Percentiles rank a stretch among this genome's conserved stretches.
Conservation (phyloP, 2,888 invertebrate species). For the Thumatha senex region DNA sequence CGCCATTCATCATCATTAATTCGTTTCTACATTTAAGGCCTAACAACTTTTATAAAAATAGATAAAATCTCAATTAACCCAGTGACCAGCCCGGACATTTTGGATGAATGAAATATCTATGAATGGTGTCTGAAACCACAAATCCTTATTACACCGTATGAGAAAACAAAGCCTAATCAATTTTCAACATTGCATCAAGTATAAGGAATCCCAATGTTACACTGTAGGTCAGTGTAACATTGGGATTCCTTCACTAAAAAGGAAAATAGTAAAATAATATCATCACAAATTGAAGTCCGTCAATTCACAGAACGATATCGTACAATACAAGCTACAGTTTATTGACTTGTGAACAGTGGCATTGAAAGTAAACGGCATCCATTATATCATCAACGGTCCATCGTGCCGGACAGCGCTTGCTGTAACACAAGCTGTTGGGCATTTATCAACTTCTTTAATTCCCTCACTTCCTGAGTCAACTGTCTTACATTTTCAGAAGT, state of each 20-base stretch:
- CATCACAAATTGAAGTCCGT: constrained; percentile 66
- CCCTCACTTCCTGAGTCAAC: constrained; percentile 87
- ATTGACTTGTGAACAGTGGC: constrained; percentile 77
- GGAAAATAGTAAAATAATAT: constrained; percentile 45
- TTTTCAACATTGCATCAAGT: too few species aligned
- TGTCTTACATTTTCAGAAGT: constrained; percentile 86
- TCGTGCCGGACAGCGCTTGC: constrained; percentile 72
- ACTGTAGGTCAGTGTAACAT: too few species aligned
- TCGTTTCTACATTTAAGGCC: too few species aligned
- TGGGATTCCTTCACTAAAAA: not conserved
- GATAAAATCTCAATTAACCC: too few species aligned
- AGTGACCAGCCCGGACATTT: too few species aligned
- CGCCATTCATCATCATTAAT: too few species aligned
- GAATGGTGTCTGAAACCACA: too few species aligned
- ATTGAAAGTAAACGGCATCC: constrained; percentile 76
- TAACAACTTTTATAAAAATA: too few species aligned
- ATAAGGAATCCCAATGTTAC: too few species aligned
- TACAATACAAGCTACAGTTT: constrained; percentile 67
- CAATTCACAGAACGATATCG: constrained; percentile 47
- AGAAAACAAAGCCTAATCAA: too few species aligned
- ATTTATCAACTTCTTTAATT: constrained; percentile 84
- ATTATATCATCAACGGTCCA: constrained; percentile 80
- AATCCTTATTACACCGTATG: too few species aligned
- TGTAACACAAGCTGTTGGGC: constrained; percentile 79
- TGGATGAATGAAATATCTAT: too few species aligned